Evolutionary conservation across 2,797 vertebrate species (phyloP).

Genomic region (Monodelphis domestica): DNA sequence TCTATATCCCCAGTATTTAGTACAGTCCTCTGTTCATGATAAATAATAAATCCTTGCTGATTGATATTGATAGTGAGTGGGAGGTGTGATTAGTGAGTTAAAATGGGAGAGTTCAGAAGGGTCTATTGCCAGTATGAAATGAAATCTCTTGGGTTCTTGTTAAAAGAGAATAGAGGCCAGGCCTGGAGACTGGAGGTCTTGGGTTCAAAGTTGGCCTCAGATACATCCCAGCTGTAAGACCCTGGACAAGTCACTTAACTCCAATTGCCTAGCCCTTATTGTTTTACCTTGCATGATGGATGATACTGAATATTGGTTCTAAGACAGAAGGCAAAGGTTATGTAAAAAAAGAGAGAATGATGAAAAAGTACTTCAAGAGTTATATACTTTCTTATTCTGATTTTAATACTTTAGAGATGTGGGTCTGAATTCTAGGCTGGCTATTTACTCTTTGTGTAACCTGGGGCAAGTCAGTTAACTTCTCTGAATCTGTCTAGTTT

Average conservation of each 20-base stretch:
- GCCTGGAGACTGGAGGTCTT: too few species aligned
- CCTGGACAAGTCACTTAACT: too few species aligned
- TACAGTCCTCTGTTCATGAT: neutral
- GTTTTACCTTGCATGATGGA: too few species aligned
- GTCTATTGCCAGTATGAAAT: accelerated
- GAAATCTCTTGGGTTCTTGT: neutral
- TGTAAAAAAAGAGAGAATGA: too few species aligned
- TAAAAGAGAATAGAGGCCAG: too few species aligned
- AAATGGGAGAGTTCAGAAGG: neutral
- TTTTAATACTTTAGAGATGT: neutral
- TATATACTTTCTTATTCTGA: neutral
- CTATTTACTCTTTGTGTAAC: neutral
- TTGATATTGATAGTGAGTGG: neutral
- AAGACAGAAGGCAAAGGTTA: too few species aligned
- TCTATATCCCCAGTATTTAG: neutral
- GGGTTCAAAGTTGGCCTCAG: too few species aligned
- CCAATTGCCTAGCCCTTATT: too few species aligned
- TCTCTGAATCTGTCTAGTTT: neutral
- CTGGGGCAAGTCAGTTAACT: neutral
- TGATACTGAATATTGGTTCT: too few species aligned
- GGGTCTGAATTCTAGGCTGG: neutral
- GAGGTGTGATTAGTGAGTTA: neutral
- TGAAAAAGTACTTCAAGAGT: neutral
- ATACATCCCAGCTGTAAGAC: too few species aligned
- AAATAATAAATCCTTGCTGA: neutral